Evolutionary conservation across 2,113 vertebrate species (phyloP).

Genomic region (Chaetodon auriga): DNA sequence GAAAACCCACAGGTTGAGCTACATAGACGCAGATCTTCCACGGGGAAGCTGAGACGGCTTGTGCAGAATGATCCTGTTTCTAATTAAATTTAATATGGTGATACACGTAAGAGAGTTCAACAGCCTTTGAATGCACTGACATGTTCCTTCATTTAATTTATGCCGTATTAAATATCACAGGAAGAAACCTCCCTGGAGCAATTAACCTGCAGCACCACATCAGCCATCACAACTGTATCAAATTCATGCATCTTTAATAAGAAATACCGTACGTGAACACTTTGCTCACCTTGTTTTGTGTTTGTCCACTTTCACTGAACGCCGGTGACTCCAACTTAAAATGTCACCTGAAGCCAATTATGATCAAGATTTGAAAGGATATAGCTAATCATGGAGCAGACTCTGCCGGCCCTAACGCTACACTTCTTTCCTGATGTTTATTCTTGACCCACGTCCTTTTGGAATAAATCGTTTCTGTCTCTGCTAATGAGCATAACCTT

Average conservation of each 20-base stretch:
- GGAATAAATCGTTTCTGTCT: conserved; percentile 31
- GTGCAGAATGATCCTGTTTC: background rate
- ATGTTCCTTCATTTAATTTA: background rate
- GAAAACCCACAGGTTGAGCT: background rate
- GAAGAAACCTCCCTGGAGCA: background rate
- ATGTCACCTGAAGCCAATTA: conserved; percentile 12
- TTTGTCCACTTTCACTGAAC: background rate
- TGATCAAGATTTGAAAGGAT: conserved; percentile 1
- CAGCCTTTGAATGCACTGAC: conserved; percentile 12
- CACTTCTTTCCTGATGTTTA: background rate
- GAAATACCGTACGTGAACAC: background rate
- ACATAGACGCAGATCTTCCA: background rate
- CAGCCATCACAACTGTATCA: background rate
- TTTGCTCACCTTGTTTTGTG: background rate
- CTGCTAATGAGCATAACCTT: conserved; percentile 46
- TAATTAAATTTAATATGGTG: conserved; percentile 20
- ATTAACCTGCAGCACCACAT: conserved; percentile 4
- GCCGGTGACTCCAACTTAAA: background rate
- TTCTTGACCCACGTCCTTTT: conserved; percentile 30
- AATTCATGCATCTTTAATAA: background rate
- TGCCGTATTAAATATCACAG: background rate
- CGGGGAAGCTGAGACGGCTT: background rate
- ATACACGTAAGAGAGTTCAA: background rate
- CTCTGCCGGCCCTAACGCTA: background rate
- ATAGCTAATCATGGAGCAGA: background rate